Evolutionary conservation across 2,113 vertebrate genomes (phyloP).

Genomic region (Machaerirhynchus nigripectus): DNA sequence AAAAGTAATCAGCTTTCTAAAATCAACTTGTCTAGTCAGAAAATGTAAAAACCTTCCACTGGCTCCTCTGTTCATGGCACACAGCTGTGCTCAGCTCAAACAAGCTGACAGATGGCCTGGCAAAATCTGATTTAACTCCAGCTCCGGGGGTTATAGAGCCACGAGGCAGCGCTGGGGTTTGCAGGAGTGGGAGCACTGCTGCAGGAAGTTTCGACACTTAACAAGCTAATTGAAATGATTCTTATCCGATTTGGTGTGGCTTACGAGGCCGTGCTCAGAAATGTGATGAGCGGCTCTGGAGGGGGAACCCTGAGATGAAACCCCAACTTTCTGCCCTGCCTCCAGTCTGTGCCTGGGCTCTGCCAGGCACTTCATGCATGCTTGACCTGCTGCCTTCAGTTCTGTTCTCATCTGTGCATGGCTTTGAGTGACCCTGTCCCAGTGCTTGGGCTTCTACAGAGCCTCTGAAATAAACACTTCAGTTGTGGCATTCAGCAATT

Average conservation of each 20-base stretch:
- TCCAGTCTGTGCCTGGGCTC: not conserved
- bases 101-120: conserved; percentile 20
- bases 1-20: not conserved
- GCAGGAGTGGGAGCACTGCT: not conserved
- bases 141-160: not conserved
- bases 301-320: not conserved
- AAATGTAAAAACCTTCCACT: not conserved
- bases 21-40: not conserved
- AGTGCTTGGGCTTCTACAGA: fast-evolving
- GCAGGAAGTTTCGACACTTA: not conserved
- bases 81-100: not conserved
- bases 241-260: not conserved
- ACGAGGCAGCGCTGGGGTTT: not conserved
- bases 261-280: not conserved
- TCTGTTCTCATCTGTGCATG: not conserved
- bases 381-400: conserved; percentile 8
- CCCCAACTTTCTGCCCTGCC: not conserved
- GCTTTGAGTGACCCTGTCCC: not conserved
- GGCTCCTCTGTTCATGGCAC: not conserved
- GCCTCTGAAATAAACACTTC: not conserved
- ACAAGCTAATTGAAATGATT: not conserved
- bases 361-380: fast-evolving
- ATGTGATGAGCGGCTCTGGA: fast-evolving
- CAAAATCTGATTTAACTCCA: not conserved
- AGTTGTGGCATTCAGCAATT: not conserved